These are phyloP conservation scores for Pseudonaja textilis DNA, from an alignment of 2,113 vertebrate genomes.

Conservation along the genomic window DNA sequence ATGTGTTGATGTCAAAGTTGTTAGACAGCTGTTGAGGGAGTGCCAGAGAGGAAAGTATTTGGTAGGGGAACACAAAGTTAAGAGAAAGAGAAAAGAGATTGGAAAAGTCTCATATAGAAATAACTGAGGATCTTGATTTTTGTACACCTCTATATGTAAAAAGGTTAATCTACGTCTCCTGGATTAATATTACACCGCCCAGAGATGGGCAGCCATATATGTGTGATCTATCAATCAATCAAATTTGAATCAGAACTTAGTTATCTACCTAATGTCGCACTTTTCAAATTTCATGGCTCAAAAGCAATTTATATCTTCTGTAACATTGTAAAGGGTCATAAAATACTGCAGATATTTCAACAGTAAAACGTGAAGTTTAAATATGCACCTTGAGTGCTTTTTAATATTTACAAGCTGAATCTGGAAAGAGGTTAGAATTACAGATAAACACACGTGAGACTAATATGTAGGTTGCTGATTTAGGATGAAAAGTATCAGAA, in stretches of 20 bases:
- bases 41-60: background rate
- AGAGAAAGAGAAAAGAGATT: conserved; percentile 1
- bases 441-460: background rate
- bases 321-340: background rate
- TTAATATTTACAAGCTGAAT: background rate
- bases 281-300: background rate
- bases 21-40: too few relatives aligned
- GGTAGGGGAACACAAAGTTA: background rate
- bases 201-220: background rate
- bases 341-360: background rate
- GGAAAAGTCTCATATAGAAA: background rate
- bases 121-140: background rate
- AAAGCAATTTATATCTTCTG: background rate
- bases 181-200: background rate
- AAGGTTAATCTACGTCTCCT: background rate
- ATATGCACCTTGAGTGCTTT: background rate
- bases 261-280: background rate
- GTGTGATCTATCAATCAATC: background rate
- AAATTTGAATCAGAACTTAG: background rate
- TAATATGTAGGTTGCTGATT: background rate
- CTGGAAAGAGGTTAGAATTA: background rate
- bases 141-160: background rate
- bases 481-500: background rate
- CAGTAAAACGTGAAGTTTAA: background rate
- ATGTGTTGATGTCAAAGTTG: too few relatives aligned